Percentiles rank a stretch among this genome's conserved stretches.
Conservation (phyloP, 2,797 vertebrate genomes). For the Crenichthys baileyi region DNA sequence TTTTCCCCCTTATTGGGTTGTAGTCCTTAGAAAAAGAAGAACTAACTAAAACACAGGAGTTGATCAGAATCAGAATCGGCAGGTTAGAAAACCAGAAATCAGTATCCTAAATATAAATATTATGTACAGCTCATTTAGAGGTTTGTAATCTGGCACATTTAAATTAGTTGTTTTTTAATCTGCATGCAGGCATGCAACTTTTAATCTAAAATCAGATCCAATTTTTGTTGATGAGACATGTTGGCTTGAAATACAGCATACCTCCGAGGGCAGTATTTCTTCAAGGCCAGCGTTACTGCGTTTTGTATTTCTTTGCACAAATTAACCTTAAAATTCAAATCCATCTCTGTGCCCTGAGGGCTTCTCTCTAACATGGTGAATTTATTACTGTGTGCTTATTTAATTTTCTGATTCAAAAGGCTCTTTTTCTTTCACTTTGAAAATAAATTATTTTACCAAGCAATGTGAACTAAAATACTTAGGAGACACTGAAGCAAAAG, state of each 20-base stretch:
- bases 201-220: slow-evolving; percentile 52
- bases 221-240: slow-evolving; percentile 31
- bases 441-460: slow-evolving; percentile 53
- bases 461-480: slow-evolving; percentile 32
- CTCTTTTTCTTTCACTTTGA: slow-evolving; percentile 30
- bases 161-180: slow-evolving; percentile 28
- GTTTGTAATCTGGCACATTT: slow-evolving; percentile 33
- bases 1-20: no score
- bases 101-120: not conserved
- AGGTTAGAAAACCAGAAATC: not conserved
- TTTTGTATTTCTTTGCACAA: slow-evolving; percentile 59
- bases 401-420: slow-evolving; percentile 61
- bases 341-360: slow-evolving; percentile 46
- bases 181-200: slow-evolving; percentile 26
- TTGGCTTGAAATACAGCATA: slow-evolving; percentile 38
- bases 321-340: slow-evolving; percentile 67
- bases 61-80: no score
- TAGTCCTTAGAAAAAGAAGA: no score
- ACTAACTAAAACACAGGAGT: no score
- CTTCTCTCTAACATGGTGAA: slow-evolving; percentile 57
- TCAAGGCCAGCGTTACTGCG: slow-evolving; percentile 53
- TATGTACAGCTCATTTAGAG: slow-evolving; percentile 17
- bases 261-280: slow-evolving; percentile 35
- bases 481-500: slow-evolving; percentile 1
- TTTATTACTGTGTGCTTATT: slow-evolving; percentile 68